Base-by-base conservation (phyloP, 2,113 vertebrate genomes). In the Athene noctua region DNA sequence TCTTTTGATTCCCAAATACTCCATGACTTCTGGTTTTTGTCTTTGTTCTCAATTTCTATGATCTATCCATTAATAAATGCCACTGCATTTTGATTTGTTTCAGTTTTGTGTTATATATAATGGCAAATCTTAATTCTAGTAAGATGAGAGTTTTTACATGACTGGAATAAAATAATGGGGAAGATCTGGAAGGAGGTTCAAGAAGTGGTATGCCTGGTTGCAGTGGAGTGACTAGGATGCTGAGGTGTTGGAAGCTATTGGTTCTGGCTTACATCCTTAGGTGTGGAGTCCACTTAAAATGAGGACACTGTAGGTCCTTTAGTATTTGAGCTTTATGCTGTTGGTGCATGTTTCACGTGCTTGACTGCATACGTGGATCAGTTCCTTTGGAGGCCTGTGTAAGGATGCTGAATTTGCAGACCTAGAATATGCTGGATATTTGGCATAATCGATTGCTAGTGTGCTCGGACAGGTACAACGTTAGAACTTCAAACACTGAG, bases 51-150 rank as follows among this genome's bases (percentile, higher is more conserved):
- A 0, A 7, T 52, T 65, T 65, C 71, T 80, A 3, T 12, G 13
- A 52, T 15, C 27, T 40, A 34, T 42, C 59, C 30, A 2, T 44
- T 36, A 2, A 4, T 11, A 9, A 22, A 27, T 30, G 30, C 38
- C 7, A 2, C 79, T 25, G 51, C 7, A 1, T n/a, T 40, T 54
- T 13, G 40, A 23, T 44, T 17, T 38, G 11, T 52, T 54, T 26
- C n/a, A 26, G 15, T 10, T 46, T n/a, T 40, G 32, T 29, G 46
- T 86, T 81, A 1, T 10, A 1, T 12, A 1, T 16, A 2, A 0
- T 6, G 23, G 34, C 29, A n/a, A 14, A 38, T 15, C 40, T 75
- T 16, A 40, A 10, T 62, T 65, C 34, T 61, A 62, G 71, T 21
- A 8, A 61, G 78, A 4, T 18, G 72, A 51, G 63, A 61, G 42